Evolutionary conservation across 1,140 invertebrate genomes (phyloP).

Genomic region (Tetramorium parvispinum): DNA sequence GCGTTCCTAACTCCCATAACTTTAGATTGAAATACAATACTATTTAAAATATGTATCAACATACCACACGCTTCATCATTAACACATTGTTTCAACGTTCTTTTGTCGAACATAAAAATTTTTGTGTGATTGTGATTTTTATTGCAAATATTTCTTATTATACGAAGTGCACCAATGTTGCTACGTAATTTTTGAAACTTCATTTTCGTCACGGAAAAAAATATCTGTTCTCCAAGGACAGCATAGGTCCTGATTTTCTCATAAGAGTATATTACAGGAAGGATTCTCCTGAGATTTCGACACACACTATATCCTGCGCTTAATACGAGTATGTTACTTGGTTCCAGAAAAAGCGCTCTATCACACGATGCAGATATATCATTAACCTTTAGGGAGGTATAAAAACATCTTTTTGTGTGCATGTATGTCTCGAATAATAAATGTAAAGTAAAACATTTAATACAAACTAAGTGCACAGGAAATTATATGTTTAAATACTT

Average conservation of each 20-base stretch:
- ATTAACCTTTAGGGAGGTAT: background rate
- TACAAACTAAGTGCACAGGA: background rate
- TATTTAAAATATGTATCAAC: constrained; percentile 23
- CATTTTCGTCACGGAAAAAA: constrained; percentile 39
- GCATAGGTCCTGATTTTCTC: background rate
- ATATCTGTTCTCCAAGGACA: background rate
- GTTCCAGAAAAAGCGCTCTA: background rate
- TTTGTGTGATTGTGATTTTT: background rate
- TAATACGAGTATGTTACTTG: background rate
- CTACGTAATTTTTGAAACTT: constrained; percentile 9
- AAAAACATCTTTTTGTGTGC: background rate
- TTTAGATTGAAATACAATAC: constrained; percentile 30
- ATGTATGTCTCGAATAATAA: background rate
- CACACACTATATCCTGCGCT: background rate
- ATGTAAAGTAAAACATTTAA: background rate
- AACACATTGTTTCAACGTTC: background rate
- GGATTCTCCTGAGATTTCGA: constrained; percentile 14
- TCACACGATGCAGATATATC: background rate
- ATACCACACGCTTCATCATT: background rate
- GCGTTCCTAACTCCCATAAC: constrained; percentile 4
- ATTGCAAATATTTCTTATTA: constrained; percentile 16
- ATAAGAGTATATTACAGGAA: constrained; percentile 12
- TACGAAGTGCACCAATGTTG: background rate
- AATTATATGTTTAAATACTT: background rate
- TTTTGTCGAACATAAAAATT: background rate